Conservation (phyloP, 2,888 invertebrate genomes). For the Campoplex capitator region DNA sequence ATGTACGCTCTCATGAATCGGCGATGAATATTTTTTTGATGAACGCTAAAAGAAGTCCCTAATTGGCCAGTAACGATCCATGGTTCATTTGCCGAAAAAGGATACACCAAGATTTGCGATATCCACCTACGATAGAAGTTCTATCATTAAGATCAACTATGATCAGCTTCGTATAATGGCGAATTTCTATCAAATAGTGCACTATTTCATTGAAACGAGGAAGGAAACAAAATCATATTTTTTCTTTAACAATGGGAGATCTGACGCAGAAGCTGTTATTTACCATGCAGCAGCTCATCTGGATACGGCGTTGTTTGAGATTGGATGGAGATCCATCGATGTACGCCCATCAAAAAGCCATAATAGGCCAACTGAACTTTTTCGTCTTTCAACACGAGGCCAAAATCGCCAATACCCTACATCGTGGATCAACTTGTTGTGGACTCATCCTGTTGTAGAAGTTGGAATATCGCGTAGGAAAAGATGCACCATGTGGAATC, state of each 20-base stretch:
- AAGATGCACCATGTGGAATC: conserved; percentile 43
- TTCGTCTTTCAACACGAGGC: neutral
- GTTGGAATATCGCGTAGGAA: conserved; percentile 16
- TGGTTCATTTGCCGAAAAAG: neutral
- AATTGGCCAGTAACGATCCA: conserved; percentile 72
- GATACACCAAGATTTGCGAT: neutral
- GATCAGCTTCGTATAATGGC: neutral
- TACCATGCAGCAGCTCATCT: neutral
- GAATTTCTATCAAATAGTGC: neutral
- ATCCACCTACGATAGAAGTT: neutral
- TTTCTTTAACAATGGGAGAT: neutral
- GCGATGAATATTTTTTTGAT: neutral
- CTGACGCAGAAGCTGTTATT: neutral
- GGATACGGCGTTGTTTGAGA: neutral
- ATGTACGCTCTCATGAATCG: conserved; percentile 33
- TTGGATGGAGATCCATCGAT: neutral
- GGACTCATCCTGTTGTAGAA: conserved; percentile 5
- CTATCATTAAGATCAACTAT: neutral
- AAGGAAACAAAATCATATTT: neutral
- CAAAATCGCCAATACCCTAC: neutral
- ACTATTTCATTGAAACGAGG: neutral
- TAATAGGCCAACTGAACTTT: neutral
- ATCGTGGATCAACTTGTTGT: neutral
- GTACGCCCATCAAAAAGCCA: neutral
- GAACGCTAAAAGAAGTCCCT: conserved; percentile 61